phyloP scores from a whole-genome alignment of 2,888 invertebrate genomes.

The Mechanitis messenoides region DNA sequence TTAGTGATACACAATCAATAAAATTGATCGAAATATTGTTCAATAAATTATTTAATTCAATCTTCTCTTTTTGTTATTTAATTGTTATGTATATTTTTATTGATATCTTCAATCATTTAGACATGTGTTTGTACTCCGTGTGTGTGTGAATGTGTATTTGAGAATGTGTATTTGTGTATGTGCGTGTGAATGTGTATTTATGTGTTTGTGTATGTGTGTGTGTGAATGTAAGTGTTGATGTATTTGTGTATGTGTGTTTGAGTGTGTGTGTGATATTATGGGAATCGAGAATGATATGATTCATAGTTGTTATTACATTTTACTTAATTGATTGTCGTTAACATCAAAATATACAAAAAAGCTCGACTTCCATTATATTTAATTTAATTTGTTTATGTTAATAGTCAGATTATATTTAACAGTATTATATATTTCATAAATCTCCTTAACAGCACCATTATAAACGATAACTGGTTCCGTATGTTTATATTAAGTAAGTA shows the following conservation, averaged over 20 bases:
- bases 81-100: background rate
- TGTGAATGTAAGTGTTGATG: no score
- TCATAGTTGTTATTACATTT: background rate
- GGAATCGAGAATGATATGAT: background rate
- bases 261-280: background rate
- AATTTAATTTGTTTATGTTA: no score
- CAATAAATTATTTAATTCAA: background rate
- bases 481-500: no score
- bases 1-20: background rate
- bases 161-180: no score
- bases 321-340: background rate
- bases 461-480: no score
- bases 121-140: background rate
- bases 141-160: no score
- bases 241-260: no score
- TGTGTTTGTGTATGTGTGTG: no score
- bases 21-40: background rate
- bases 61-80: background rate
- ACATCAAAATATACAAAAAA: background rate
- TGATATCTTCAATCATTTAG: background rate
- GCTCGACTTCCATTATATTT: background rate
- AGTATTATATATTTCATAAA: no score
- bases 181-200: no score
- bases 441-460: no score
- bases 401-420: no score